phyloP scores from a whole-genome alignment of 2,797 vertebrate species.

The Falco rusticolus region DNA sequence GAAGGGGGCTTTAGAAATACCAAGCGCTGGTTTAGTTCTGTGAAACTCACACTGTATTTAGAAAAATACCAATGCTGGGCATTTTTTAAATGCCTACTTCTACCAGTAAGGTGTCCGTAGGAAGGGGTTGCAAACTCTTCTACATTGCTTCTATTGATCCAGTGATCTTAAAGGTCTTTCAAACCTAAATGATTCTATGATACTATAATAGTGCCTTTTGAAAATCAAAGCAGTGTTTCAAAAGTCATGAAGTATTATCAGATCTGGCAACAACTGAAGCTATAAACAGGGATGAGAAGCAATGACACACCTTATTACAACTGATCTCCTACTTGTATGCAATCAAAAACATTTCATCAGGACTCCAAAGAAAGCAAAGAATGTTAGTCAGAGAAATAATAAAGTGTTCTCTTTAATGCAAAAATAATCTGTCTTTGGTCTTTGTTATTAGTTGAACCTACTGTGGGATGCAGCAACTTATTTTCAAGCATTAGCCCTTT shows the following conservation, averaged over 20 bases:
- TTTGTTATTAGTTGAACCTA: not conserved
- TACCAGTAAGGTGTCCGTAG: not conserved
- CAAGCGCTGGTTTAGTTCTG: not conserved
- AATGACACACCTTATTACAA: constrained; percentile 17
- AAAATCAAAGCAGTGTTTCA: not conserved
- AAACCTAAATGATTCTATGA: not conserved
- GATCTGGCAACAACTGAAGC: not conserved
- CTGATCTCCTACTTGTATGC: constrained; percentile 13
- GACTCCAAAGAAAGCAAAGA: constrained; percentile 38
- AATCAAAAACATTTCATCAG: constrained; percentile 19
- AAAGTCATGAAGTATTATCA: not conserved
- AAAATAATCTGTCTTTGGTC: constrained; percentile 11
- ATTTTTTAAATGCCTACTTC: not conserved
- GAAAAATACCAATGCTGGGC: not conserved
- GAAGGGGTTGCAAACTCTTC: not conserved
- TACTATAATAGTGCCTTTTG: not conserved
- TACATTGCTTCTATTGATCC: not conserved
- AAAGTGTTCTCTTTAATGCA: constrained; percentile 36
- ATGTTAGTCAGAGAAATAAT: constrained; percentile 47
- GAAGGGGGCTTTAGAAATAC: not conserved
- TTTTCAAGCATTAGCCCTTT: not conserved
- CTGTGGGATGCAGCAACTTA: not conserved
- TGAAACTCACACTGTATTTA: not conserved
- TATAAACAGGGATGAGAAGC: not conserved
- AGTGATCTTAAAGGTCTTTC: not conserved